Conservation (phyloP, 2,888 invertebrate genomes). For the Peribatodes rhomboidaria region DNA sequence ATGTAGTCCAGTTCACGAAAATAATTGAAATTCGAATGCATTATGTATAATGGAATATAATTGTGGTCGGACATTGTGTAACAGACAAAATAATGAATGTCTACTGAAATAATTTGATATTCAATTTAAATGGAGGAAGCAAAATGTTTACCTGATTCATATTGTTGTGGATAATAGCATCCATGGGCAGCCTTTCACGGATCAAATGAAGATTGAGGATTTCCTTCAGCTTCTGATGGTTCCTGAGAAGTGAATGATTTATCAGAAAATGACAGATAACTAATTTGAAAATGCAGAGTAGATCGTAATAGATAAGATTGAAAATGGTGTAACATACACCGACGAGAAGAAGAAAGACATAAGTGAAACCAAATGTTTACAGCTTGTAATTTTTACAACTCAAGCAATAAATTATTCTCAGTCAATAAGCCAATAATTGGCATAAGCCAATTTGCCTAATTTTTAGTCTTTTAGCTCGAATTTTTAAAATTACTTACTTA, state of each 20-base stretch:
- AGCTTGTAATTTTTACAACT: too few relatives aligned
- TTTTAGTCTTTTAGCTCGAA: too few relatives aligned
- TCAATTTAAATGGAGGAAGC: neutral
- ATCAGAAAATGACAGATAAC: slow-evolving; percentile 20
- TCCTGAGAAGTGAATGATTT: slow-evolving; percentile 65
- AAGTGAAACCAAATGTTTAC: too few relatives aligned
- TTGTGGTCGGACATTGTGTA: slow-evolving; percentile 41
- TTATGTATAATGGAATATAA: slow-evolving; percentile 40
- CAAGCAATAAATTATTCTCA: too few relatives aligned
- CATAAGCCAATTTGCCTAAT: too few relatives aligned
- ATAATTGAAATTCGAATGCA: slow-evolving; percentile 56
- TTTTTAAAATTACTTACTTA: too few relatives aligned
- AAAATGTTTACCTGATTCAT: slow-evolving; percentile 87
- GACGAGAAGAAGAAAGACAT: too few relatives aligned
- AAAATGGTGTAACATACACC: too few relatives aligned
- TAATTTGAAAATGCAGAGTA: neutral
- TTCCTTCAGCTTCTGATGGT: slow-evolving; percentile 90
- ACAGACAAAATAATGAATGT: slow-evolving; percentile 48
- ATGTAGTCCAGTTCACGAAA: slow-evolving; percentile 62
- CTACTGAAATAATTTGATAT: slow-evolving; percentile 41
- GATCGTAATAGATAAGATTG: too few relatives aligned
- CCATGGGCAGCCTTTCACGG: slow-evolving; percentile 90
- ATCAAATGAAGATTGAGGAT: slow-evolving; percentile 94
- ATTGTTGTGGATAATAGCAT: slow-evolving; percentile 91
- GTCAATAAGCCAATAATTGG: too few relatives aligned